phyloP scores from a whole-genome alignment of 2,113 vertebrate genomes.

The Athene cunicularia region DNA sequence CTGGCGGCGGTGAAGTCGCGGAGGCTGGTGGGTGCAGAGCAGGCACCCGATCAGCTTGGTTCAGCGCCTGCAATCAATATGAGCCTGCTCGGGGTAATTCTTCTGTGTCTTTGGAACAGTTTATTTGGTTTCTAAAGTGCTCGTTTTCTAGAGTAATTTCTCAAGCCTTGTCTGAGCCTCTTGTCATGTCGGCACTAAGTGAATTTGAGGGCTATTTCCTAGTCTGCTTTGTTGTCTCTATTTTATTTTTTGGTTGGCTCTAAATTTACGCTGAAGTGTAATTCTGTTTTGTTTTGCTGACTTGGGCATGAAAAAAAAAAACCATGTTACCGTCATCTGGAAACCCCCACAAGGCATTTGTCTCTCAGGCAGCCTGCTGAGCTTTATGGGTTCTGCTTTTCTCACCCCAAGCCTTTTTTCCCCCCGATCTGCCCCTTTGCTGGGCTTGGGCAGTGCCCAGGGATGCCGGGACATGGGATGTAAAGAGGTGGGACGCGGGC shows the following conservation, averaged over 20 bases:
- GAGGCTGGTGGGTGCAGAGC: neutral
- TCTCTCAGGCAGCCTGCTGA: neutral
- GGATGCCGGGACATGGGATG: neutral
- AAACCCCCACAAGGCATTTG: rapidly evolving
- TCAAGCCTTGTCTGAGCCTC: neutral
- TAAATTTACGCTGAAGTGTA: neutral
- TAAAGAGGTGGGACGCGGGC: neutral
- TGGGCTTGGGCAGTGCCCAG: rapidly evolving
- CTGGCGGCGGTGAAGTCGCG: rapidly evolving
- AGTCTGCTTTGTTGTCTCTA: neutral
- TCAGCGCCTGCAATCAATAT: neutral
- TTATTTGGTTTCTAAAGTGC: slow-evolving; percentile 25
- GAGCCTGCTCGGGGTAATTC: neutral
- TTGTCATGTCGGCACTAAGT: neutral
- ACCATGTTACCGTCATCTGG: neutral
- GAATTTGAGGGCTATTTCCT: slow-evolving; percentile 19
- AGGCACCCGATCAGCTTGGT: neutral
- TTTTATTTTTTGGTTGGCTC: neutral
- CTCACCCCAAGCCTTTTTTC: neutral
- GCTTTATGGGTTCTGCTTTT: neutral
- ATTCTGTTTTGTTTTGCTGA: neutral
- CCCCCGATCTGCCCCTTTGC: rapidly evolving
- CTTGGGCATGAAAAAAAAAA: neutral
- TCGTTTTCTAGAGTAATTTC: slow-evolving; percentile 6
- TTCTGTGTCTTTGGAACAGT: neutral